Conservation (phyloP, 1,140 invertebrate species). For the Nasonia giraulti region DNA sequence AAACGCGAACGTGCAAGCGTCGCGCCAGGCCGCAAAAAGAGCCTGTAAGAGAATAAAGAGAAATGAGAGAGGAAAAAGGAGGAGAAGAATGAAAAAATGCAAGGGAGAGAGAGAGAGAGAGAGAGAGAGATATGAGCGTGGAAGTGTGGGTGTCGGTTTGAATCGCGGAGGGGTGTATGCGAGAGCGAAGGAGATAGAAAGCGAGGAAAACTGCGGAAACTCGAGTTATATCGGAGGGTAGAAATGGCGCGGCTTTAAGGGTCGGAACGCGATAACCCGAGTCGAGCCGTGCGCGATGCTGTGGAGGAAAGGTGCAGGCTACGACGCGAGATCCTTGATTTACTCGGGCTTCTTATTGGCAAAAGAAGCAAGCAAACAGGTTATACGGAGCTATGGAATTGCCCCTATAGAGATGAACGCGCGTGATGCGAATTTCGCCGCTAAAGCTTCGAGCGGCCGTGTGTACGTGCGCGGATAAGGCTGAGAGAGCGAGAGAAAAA, state of each 20-base stretch:
- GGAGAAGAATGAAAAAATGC: neutral
- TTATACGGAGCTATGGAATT: slow-evolving; percentile 56
- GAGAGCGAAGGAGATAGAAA: neutral
- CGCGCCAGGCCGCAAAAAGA: neutral
- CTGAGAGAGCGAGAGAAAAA: slow-evolving; percentile 46
- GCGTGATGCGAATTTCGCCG: slow-evolving; percentile 61
- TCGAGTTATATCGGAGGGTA: slow-evolving; percentile 21
- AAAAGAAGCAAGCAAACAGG: slow-evolving; percentile 54
- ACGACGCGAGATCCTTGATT: slow-evolving; percentile 58
- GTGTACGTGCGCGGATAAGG: slow-evolving; percentile 1
- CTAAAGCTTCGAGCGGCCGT: neutral
- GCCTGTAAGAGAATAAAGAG: slow-evolving; percentile 4
- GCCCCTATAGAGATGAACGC: slow-evolving; percentile 55
- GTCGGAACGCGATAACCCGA: slow-evolving; percentile 19
- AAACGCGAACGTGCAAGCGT: neutral
- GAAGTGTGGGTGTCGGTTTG: neutral
- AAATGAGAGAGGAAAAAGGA: neutral
- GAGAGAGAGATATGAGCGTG: slow-evolving; percentile 7
- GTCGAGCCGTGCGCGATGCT: slow-evolving; percentile 1
- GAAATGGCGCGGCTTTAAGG: slow-evolving; percentile 20
- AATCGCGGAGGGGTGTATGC: neutral
- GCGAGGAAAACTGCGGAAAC: neutral
- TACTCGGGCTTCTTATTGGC: slow-evolving; percentile 56
- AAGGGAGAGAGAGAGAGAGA: neutral
- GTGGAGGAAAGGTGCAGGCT: slow-evolving; percentile 6